Conservation (phyloP, 2,797 vertebrate species). For the Rousettus madagascariensis region DNA sequence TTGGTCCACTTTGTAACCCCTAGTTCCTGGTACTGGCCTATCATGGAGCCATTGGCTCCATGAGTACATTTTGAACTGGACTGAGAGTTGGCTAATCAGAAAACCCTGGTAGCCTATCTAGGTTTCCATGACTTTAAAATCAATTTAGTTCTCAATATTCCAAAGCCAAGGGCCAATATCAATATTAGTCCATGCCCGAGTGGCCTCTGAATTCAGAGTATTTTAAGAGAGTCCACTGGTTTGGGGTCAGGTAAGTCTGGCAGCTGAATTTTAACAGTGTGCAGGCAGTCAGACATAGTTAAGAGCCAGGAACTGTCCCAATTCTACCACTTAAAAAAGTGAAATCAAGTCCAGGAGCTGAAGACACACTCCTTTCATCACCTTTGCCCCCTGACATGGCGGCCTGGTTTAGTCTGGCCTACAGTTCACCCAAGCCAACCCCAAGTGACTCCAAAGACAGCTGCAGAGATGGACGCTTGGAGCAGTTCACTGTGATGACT, state of each 20-base stretch:
- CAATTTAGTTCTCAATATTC: background rate
- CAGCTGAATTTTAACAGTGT: background rate
- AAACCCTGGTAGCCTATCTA: slow-evolving; percentile 17
- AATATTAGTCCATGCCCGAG: slow-evolving; percentile 36
- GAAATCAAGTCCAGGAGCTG: background rate
- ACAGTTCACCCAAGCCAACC: background rate
- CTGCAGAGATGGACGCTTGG: background rate
- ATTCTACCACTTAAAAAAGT: too few relatives aligned
- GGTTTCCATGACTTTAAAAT: slow-evolving; percentile 27
- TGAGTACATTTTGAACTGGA: slow-evolving; percentile 32
- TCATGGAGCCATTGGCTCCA: slow-evolving; percentile 11
- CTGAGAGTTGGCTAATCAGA: slow-evolving; percentile 15
- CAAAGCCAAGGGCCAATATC: slow-evolving; percentile 23
- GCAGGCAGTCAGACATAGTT: background rate
- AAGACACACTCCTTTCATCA: background rate
- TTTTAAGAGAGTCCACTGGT: slow-evolving; percentile 34
- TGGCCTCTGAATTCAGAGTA: slow-evolving; percentile 45
- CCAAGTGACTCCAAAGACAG: background rate
- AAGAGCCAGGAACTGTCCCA: background rate
- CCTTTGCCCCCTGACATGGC: slow-evolving; percentile 20
- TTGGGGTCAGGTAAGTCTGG: slow-evolving; percentile 6
- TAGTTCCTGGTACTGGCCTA: slow-evolving; percentile 39
- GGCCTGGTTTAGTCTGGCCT: background rate
- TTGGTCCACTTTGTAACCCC: slow-evolving; percentile 25
- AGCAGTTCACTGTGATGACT: background rate